phyloP scores from a whole-genome alignment of 2,888 invertebrate genomes.

The Trissolcus brochymenae region DNA sequence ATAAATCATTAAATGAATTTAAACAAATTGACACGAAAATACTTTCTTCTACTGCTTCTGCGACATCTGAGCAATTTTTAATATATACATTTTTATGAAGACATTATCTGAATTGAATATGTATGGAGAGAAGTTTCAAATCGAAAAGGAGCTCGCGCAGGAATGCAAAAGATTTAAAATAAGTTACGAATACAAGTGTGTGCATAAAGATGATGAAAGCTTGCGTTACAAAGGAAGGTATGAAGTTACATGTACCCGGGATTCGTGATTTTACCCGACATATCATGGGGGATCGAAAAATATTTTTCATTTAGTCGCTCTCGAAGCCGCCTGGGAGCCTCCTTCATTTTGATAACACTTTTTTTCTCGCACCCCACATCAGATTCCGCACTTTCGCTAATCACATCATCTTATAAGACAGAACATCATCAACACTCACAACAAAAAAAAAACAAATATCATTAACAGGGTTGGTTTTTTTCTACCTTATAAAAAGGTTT shows the following conservation, averaged over 20 bases:
- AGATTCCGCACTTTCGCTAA: conserved; percentile 29
- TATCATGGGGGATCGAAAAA: conserved; percentile 70
- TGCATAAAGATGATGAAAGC: conserved; percentile 46
- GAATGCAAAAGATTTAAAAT: conserved; percentile 48
- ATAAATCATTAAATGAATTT: too few species aligned
- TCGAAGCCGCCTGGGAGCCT: conserved; percentile 68
- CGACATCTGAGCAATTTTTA: conserved; percentile 7
- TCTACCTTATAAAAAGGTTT: too few species aligned
- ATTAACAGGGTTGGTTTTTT: too few species aligned
- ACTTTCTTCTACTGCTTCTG: not conserved
- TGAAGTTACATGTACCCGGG: conserved; percentile 50
- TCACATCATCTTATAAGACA: conserved; percentile 15
- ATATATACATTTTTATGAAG: conserved; percentile 33
- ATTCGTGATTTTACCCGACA: conserved; percentile 59
- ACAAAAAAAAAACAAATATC: not conserved
- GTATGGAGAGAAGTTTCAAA: conserved; percentile 27
- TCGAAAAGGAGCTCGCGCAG: conserved; percentile 30
- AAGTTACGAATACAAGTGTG: conserved; percentile 42
- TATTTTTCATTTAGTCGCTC: conserved; percentile 75
- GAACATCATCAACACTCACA: conserved; percentile 8
- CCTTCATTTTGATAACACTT: conserved; percentile 46
- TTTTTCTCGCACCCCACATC: conserved; percentile 9
- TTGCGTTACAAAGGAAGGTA: conserved; percentile 36
- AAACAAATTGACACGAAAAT: too few species aligned
- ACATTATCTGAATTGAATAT: conserved; percentile 44